A percentile compares a stretch with the other conserved stretches of the same genome.
Conservation (phyloP, 2,888 invertebrate species). For the Phymatocera aterrima region DNA sequence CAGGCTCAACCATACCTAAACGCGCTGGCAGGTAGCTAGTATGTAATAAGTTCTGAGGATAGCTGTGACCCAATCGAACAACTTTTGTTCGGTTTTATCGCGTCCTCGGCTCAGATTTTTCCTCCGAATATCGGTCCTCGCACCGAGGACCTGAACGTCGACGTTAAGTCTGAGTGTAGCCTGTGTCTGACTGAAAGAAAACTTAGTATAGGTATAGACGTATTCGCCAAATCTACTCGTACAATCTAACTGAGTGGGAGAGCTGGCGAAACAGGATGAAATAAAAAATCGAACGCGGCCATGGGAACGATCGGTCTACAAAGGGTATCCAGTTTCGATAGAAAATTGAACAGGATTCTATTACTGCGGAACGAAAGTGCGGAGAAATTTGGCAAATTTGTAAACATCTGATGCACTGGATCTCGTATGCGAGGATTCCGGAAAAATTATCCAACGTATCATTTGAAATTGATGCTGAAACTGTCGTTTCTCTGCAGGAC, state of each 20-base stretch:
- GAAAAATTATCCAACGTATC: neutral
- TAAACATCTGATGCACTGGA: neutral
- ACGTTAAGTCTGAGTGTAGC: neutral
- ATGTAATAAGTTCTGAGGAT: neutral
- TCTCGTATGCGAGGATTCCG: neutral
- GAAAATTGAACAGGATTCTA: neutral
- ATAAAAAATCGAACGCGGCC: conserved; percentile 1
- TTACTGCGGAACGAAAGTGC: neutral
- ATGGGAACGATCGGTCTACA: conserved; percentile 13
- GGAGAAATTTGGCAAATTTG: neutral
- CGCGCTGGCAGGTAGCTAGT: no score
- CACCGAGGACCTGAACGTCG: neutral
- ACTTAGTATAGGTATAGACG: neutral
- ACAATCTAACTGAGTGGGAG: conserved; percentile 12
- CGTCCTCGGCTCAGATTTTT: conserved; percentile 13
- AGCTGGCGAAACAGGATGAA: conserved; percentile 7
- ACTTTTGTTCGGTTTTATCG: conserved; percentile 20
- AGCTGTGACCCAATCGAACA: conserved; percentile 10
- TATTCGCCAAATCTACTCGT: conserved; percentile 9
- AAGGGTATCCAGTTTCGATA: neutral
- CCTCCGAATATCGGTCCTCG: neutral
- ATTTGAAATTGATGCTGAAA: no score
- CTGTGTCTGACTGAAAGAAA: neutral
- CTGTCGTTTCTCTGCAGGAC: no score
- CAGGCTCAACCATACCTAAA: no score